phyloP scores from a whole-genome alignment of 2,888 invertebrate species.

The Antheraea assamensis region DNA sequence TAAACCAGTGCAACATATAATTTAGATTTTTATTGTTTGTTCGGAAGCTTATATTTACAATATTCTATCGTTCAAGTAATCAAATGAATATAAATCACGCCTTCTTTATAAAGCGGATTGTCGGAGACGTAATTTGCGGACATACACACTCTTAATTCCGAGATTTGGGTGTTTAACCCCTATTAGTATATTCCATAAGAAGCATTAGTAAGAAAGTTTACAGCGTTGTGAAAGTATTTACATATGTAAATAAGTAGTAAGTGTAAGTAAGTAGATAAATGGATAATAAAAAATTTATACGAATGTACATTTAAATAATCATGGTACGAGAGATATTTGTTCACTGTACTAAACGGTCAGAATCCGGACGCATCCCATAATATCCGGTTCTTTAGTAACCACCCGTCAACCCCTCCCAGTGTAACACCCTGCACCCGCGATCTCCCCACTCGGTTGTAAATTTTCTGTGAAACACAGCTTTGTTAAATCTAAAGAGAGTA shows the following conservation, averaged over 20 bases:
- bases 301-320: not conserved
- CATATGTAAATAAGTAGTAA: not conserved
- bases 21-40: not conserved
- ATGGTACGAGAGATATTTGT: constrained; percentile 19
- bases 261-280: not conserved
- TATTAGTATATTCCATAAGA: not conserved
- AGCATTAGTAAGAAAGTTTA: not conserved
- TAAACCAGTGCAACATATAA: not conserved
- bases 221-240: too few species aligned
- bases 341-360: constrained; percentile 33
- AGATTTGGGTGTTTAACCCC: not conserved
- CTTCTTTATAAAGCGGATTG: not conserved
- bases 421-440: not conserved
- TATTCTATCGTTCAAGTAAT: not conserved
- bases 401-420: constrained; percentile 5
- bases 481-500: not conserved
- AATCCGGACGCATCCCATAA: constrained; percentile 33
- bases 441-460: constrained; percentile 24
- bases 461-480: constrained; percentile 10
- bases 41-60: not conserved
- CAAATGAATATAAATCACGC: not conserved
- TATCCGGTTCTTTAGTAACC: constrained; percentile 38
- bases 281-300: not conserved
- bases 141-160: not conserved
- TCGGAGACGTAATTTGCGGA: not conserved